Base-by-base conservation (phyloP, 2,888 invertebrate species). In the Thelaira solivaga region DNA sequence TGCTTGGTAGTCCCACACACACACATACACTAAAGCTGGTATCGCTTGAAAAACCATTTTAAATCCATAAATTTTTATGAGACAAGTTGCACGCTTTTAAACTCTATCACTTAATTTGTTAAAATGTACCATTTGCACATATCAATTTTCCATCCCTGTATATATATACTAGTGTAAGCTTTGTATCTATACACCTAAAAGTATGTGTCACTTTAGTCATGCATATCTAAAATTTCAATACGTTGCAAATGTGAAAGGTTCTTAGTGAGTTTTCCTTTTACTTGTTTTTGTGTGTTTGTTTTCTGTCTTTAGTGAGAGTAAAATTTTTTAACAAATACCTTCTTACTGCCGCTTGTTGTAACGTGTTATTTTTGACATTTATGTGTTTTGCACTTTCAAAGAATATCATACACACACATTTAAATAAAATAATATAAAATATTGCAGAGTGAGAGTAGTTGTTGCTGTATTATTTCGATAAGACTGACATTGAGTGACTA, bases 401-500 rank as follows among this genome's bases (percentile, higher is more conserved):
- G 31, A 16, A 24, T 13, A 13, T 55, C 10, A 36, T 55, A 13
- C 24, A 22, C 22, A 4, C 8, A 36, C 24, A 36, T 22, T n/a
- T 36, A 22, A n/a, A 26, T 26, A 7, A 26, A 57, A 41, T n/a
- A n/a, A n/a, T n/a, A n/a, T 41, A 41, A 41, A 29, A 41, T 7
- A 29, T 41, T 18, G 41, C 7, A 7, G 6, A 26, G 57, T 57
- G 57, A 3, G 26, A 26, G 29, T 41, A 26, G 59, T 45, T n/a
- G 24, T 26, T 26, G n/a, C 4, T n/a, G 11, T n/a, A 61, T 43
- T 45, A 45, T 31, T 59, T 20, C n/a, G n/a, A n/a, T n/a, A 18
- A 31, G 24, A 13, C 34, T 43, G 34, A 59, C 59, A 59, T 18
- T 65, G 73, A 59, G 7, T 51, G 73, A 73, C 49, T 49, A 8